Conservation (phyloP, 2,113 vertebrate species). For the Ondatra zibethicus region DNA sequence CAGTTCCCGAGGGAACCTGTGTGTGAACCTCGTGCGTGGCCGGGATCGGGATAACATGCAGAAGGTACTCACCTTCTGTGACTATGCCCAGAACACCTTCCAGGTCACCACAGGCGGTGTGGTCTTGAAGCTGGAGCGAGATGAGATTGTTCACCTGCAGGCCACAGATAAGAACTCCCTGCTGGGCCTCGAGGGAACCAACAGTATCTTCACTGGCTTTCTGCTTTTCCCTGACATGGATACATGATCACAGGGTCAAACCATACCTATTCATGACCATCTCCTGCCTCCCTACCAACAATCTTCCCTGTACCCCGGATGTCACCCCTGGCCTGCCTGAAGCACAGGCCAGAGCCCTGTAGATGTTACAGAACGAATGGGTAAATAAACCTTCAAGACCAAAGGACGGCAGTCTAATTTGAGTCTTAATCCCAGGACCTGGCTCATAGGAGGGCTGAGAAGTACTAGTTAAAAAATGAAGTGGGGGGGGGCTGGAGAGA, state of each 20-base stretch:
- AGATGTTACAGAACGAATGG: background rate
- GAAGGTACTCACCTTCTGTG: slow-evolving; percentile 87
- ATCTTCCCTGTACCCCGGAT: background rate
- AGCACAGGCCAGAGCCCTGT: background rate
- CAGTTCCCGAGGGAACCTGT: slow-evolving; percentile 85
- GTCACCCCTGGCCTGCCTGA: background rate
- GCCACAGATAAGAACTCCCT: slow-evolving; percentile 83
- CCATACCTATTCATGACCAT: accelerated
- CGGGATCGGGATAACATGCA: background rate
- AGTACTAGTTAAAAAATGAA: background rate
- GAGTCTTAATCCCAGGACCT: background rate
- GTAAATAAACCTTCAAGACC: slow-evolving; percentile 63
- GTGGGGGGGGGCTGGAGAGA: no score
- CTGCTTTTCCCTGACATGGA: slow-evolving; percentile 86
- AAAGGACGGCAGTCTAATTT: background rate
- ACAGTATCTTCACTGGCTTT: slow-evolving; percentile 91
- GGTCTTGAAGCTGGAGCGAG: slow-evolving; percentile 82
- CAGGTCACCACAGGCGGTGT: slow-evolving; percentile 87
- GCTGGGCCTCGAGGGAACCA: slow-evolving; percentile 84
- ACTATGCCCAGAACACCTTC: slow-evolving; percentile 79
- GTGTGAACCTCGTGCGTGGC: slow-evolving; percentile 85
- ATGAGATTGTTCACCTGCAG: slow-evolving; percentile 85
- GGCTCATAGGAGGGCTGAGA: background rate
- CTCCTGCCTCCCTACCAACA: background rate
- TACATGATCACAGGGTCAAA: background rate